These are phyloP conservation scores for Suillia variegata DNA, from an alignment of 2,888 invertebrate genomes.

Conservation along the genomic window DNA sequence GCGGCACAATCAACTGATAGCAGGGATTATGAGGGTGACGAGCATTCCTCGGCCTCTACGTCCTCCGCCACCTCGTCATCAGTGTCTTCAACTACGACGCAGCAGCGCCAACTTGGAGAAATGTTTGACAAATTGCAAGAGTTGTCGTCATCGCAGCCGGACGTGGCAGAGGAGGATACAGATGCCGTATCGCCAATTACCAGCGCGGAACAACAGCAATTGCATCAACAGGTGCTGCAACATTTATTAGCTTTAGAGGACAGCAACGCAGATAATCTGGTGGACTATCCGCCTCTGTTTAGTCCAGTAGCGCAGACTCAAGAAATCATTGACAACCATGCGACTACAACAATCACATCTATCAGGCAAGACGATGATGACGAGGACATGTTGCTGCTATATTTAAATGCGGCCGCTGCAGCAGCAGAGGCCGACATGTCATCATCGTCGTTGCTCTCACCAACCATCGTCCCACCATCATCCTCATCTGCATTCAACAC, in stretches of 20 bases:
- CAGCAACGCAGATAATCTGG: slow-evolving; percentile 36
- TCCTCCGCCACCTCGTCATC: too few relatives aligned
- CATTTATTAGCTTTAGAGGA: slow-evolving; percentile 47
- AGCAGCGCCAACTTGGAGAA: too few relatives aligned
- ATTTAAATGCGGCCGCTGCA: slow-evolving; percentile 33
- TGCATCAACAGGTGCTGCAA: slow-evolving; percentile 54
- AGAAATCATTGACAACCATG: slow-evolving; percentile 20
- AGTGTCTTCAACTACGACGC: too few relatives aligned
- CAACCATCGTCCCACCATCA: slow-evolving; percentile 30
- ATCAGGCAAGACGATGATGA: slow-evolving; percentile 20
- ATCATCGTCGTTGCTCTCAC: slow-evolving; percentile 22
- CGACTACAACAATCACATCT: slow-evolving; percentile 23
- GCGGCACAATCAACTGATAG: too few relatives aligned
- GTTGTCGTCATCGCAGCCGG: not conserved
- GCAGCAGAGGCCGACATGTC: slow-evolving; percentile 35
- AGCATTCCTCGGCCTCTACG: not conserved
- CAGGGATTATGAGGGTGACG: not conserved
- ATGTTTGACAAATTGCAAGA: too few relatives aligned
- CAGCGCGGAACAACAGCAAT: too few relatives aligned
- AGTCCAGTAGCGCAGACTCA: slow-evolving; percentile 27
- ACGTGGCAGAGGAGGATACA: not conserved
- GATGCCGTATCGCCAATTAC: too few relatives aligned
- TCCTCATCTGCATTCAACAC: slow-evolving; percentile 30
- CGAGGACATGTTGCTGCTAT: slow-evolving; percentile 40
- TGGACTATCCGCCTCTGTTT: slow-evolving; percentile 32